Conservation (phyloP, 2,797 vertebrate species). For the Microhierax caerulescens region DNA sequence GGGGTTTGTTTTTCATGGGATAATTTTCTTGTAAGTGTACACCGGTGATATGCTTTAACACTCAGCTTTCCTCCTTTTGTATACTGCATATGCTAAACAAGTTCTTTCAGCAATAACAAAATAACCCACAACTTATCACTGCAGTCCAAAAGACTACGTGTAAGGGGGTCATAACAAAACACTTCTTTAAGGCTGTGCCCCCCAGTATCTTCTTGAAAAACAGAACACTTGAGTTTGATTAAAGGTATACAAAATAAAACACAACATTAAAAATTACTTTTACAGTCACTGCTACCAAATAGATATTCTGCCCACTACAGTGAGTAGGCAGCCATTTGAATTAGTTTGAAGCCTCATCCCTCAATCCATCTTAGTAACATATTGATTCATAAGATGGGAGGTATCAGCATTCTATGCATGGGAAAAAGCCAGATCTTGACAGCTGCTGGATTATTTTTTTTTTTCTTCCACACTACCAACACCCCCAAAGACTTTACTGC, state of each 20-base stretch:
- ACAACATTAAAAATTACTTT: background rate
- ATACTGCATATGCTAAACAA: conserved; percentile 39
- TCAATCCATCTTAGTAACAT: background rate
- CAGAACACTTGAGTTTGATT: background rate
- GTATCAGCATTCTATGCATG: background rate
- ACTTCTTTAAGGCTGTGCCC: background rate
- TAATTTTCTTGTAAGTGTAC: conserved; percentile 43
- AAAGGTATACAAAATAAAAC: background rate
- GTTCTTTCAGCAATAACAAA: conserved; percentile 21
- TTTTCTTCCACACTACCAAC: background rate
- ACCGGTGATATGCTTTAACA: background rate
- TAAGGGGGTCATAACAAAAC: background rate
- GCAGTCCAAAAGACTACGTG: background rate
- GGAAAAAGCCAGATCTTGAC: background rate
- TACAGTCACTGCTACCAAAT: background rate
- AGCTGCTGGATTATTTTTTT: background rate
- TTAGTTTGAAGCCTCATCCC: background rate
- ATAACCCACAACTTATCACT: background rate
- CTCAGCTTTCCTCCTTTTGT: background rate
- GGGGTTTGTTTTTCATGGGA: conserved; percentile 38
- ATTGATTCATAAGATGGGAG: background rate
- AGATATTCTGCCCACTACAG: background rate
- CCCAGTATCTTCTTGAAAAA: background rate
- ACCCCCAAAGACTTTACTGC: background rate
- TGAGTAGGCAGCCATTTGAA: background rate